Percentiles rank a stretch among this genome's conserved stretches.
Conservation (phyloP, 2,797 vertebrate species). For the Dromococcyx pavoninus region DNA sequence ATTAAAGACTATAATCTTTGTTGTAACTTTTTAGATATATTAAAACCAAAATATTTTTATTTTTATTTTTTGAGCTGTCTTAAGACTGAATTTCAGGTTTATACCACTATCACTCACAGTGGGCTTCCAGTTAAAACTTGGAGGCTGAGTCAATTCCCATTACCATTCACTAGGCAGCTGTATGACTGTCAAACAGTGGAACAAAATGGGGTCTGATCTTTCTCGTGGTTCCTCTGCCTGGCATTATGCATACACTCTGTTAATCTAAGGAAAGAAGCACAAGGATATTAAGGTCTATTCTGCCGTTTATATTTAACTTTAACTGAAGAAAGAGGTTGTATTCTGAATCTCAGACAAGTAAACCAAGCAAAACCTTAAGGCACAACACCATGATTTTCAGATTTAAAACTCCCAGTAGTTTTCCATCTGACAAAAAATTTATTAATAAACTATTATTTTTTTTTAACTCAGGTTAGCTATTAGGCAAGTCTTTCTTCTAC, state of each 20-base stretch:
- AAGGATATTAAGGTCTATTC: neutral
- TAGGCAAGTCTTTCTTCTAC: neutral
- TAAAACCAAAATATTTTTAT: rapidly evolving
- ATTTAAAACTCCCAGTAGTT: neutral
- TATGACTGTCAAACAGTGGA: neutral
- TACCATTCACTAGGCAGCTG: neutral
- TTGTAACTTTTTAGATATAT: neutral
- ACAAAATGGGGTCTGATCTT: neutral
- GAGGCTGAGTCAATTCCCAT: neutral
- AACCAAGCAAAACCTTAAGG: neutral
- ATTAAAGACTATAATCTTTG: neutral
- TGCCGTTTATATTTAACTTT: neutral
- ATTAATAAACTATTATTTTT: neutral
- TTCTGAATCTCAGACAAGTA: neutral
- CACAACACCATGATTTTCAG: neutral
- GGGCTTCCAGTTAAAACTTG: neutral
- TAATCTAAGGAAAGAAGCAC: neutral
- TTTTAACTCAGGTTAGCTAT: neutral
- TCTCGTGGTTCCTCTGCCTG: neutral
- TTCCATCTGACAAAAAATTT: neutral
- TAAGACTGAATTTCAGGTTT: neutral
- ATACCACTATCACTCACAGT: neutral
- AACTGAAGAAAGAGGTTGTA: neutral
- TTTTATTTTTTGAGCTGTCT: neutral
- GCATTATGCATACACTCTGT: neutral